These are phyloP conservation scores for Telmatochromis bifrenatus DNA, from an alignment of 2,113 vertebrate genomes.

Conservation along the genomic window DNA sequence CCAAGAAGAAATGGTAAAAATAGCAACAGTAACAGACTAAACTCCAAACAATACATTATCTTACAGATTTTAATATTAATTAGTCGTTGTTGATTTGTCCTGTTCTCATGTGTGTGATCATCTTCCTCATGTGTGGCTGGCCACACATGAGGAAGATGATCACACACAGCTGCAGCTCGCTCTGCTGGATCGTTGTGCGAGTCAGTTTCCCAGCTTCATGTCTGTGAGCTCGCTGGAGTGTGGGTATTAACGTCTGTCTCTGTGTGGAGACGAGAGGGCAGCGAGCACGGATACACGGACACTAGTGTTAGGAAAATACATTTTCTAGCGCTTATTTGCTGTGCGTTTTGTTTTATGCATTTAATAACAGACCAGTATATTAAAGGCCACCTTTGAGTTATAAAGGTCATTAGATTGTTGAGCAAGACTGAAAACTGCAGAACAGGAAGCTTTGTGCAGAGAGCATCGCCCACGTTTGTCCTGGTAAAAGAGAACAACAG, in stretches of 20 bases:
- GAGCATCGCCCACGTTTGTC: fast-evolving
- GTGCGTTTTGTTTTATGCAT: not conserved
- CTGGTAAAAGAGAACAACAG: not conserved
- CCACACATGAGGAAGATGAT: no score
- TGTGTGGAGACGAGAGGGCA: not conserved
- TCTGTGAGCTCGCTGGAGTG: not conserved
- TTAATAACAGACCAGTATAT: not conserved
- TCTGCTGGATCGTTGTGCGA: not conserved
- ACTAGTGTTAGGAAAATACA: not conserved
- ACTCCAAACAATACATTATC: no score
- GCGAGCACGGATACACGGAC: not conserved
- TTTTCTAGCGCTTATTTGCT: not conserved
- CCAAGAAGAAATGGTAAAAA: no score
- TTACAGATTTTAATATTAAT: no score
- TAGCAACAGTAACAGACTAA: no score
- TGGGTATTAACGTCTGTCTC: not conserved
- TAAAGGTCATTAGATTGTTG: not conserved
- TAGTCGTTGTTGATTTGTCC: no score
- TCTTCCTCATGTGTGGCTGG: no score
- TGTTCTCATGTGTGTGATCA: no score
- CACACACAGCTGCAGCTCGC: not conserved
- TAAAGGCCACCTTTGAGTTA: not conserved
- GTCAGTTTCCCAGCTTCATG: not conserved
- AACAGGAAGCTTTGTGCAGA: not conserved
- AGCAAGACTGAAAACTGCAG: not conserved